Evolutionary conservation across 2,797 vertebrate species (phyloP), one percentile per base, ranked within the genome.

Genomic region (Hyperoplus immaculatus): DNA sequence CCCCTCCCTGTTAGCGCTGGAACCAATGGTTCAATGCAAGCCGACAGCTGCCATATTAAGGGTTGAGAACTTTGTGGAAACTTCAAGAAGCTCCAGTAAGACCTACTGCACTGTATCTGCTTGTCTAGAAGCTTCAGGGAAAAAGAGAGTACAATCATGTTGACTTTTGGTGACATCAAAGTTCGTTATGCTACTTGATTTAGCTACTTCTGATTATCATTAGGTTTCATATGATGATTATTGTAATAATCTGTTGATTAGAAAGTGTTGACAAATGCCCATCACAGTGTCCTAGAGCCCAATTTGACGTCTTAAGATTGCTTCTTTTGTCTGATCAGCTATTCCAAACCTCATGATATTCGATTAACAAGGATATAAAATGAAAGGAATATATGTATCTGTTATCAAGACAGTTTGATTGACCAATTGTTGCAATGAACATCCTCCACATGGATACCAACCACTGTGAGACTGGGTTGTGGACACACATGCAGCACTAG

Each of bases 41-140:
- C 72, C 77, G 94, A 93, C 94, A 93, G 90, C 93, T 95, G 94
- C 92, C 94, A 88, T 84, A 93, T 95, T 92, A 92, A 79, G 75
- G 87, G 77, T 84, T 82, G 78, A 88, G 86, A 93, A 94, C 87
- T 92, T 92, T 91, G 90, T 83, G 80, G 85, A 91, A 94, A 93
- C 88, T 91, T 91, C 88, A 84, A 58, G 85, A 81, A 86, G 89
- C 84, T 86, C 50, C 83, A 77, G 80, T 90, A 83, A 92, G 69
- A 86, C 77, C 62, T 41, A 41, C 63, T 47, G 75, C 62, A 45
- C 64, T 55, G 67, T 45, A 56, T 80, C 69, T 42, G 71, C 70
- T 69, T 73, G 67, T 77, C 75, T 84, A 61, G 83, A 53, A 84
- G 83, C 81, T 66, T 84, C 77, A 80, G 61, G 54, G 8, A 54